Evolutionary conservation across 2,888 invertebrate genomes (phyloP).

Genomic region (Drosophila atripex): DNA sequence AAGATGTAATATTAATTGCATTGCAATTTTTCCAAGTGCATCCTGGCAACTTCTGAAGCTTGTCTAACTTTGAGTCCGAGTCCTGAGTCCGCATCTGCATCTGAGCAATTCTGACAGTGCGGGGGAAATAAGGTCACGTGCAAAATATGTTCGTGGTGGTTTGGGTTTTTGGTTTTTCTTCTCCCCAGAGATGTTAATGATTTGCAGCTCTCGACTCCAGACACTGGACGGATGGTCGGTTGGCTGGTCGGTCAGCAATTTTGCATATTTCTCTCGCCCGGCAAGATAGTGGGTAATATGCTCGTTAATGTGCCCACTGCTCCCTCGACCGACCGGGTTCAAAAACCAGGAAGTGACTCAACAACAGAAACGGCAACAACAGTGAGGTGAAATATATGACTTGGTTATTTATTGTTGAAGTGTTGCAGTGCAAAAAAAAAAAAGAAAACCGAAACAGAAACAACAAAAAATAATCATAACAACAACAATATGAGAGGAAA

Average conservation of each 20-base stretch:
- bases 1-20: not conserved
- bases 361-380: conserved; percentile 62
- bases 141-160: conserved; percentile 74
- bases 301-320: conserved; percentile 74
- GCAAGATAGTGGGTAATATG: conserved; percentile 77
- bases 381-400: conserved; percentile 76
- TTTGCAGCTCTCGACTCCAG: conserved; percentile 61
- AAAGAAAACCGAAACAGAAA: conserved; percentile 31
- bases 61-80: conserved; percentile 12
- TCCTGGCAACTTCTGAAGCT: conserved; percentile 4
- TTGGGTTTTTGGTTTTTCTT: conserved; percentile 14
- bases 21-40: not conserved
- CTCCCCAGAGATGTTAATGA: conserved; percentile 73
- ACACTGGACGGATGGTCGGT: conserved; percentile 7
- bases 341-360: conserved; percentile 79
- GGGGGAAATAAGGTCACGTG: conserved; percentile 80
- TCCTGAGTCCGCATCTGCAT: conserved; percentile 41
- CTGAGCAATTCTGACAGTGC: conserved; percentile 57
- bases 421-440: conserved; percentile 75
- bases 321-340: conserved; percentile 55
- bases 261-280: conserved; percentile 69
- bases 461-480: conserved; percentile 22
- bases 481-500: conserved; percentile 31
- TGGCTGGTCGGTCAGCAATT: conserved; percentile 57
- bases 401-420: conserved; percentile 79